These are phyloP conservation scores for Scaptomyza tumidula DNA, from an alignment of 2,888 invertebrate species.

Conservation along the genomic window DNA sequence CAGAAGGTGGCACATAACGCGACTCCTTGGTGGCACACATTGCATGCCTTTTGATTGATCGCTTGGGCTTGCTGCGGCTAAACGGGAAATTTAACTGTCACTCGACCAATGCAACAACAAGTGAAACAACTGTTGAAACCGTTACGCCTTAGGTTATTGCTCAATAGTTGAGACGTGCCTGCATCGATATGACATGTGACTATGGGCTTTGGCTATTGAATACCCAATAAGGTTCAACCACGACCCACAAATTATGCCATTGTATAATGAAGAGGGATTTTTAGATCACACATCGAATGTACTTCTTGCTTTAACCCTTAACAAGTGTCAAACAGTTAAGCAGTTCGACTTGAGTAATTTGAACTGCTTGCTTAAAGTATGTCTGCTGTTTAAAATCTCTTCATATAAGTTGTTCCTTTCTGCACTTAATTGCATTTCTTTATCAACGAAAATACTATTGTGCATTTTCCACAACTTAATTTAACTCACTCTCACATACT, in stretches of 20 bases:
- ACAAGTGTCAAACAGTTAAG: neutral
- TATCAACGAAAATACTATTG: conserved; percentile 13
- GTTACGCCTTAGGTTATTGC: conserved; percentile 25
- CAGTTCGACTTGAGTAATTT: neutral
- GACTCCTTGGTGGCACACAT: conserved; percentile 46
- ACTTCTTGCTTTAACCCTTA: neutral
- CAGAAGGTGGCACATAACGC: conserved; percentile 4
- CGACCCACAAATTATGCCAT: neutral
- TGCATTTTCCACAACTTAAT: conserved; percentile 9
- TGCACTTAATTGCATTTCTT: conserved; percentile 21
- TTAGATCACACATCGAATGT: neutral
- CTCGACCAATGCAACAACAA: conserved; percentile 17
- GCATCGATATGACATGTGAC: neutral
- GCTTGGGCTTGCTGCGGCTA: conserved; percentile 36
- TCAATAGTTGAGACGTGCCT: conserved; percentile 15
- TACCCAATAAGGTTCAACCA: neutral
- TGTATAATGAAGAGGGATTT: neutral
- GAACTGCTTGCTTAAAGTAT: conserved; percentile 5
- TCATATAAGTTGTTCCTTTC: neutral
- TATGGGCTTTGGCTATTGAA: neutral
- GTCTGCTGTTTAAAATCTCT: conserved; percentile 7
- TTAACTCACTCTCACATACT: conserved; percentile 12
- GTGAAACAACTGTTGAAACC: conserved; percentile 1
- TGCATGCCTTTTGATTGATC: conserved; percentile 74
- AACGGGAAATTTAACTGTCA: conserved; percentile 75